Evolutionary conservation across 2,888 invertebrate genomes (phyloP).

Genomic region (Phortica okadai): DNA sequence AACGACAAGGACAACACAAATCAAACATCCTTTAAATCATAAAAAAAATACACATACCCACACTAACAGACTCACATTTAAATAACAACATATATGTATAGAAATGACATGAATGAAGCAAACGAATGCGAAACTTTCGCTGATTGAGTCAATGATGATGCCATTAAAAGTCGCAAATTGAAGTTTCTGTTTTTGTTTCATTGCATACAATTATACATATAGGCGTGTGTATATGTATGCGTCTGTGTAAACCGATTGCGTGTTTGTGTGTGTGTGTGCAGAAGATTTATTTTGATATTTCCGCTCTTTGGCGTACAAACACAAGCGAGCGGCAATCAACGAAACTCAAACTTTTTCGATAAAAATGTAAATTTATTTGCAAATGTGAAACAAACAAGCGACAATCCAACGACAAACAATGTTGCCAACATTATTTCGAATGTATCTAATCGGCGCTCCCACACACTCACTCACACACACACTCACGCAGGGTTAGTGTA

Average conservation of each 20-base stretch:
- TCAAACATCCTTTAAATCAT: slow-evolving; percentile 33
- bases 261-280: slow-evolving; percentile 47
- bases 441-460: slow-evolving; percentile 3
- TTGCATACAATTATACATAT: slow-evolving; percentile 11
- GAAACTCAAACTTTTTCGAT: slow-evolving; percentile 65
- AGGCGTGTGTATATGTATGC: slow-evolving; percentile 18
- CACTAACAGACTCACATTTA: too few species aligned
- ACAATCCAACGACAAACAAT: slow-evolving; percentile 16
- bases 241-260: slow-evolving; percentile 21
- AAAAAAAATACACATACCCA: neutral
- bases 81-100: slow-evolving; percentile 22
- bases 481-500: neutral
- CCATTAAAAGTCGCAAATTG: slow-evolving; percentile 67
- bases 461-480: slow-evolving; percentile 17
- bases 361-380: slow-evolving; percentile 71
- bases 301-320: slow-evolving; percentile 57
- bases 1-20: slow-evolving; percentile 24
- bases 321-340: slow-evolving; percentile 35
- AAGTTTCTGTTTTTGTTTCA: slow-evolving; percentile 61
- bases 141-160: slow-evolving; percentile 70
- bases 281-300: slow-evolving; percentile 68
- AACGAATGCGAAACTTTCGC: slow-evolving; percentile 53
- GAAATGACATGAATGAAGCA: slow-evolving; percentile 27
- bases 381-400: slow-evolving; percentile 62
- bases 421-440: slow-evolving; percentile 18